phyloP scores from a whole-genome alignment of 2,888 invertebrate genomes.

The Netelia melanura region DNA sequence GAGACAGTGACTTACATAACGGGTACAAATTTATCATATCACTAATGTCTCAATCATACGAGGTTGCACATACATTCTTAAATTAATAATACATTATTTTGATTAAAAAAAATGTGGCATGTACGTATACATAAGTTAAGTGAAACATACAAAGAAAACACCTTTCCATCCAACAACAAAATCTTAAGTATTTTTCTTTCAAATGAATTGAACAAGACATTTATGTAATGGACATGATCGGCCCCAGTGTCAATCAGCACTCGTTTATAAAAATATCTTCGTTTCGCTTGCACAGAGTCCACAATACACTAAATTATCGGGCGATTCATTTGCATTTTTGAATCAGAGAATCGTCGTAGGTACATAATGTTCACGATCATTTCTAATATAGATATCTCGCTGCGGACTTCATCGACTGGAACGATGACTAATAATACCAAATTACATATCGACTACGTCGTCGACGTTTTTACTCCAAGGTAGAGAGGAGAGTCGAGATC shows the following conservation, averaged over 20 bases:
- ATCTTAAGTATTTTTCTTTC: no score
- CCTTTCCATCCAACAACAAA: no score
- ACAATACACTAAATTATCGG: slow-evolving; percentile 15
- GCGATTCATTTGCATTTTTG: neutral
- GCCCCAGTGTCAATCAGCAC: neutral
- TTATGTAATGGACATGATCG: neutral
- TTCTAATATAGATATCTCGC: slow-evolving; percentile 16
- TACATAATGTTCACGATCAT: slow-evolving; percentile 6
- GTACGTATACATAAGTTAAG: no score
- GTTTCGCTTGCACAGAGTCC: neutral
- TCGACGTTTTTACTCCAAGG: slow-evolving; percentile 8
- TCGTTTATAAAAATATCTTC: neutral
- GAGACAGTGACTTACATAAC: no score
- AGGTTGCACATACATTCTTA: no score
- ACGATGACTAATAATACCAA: slow-evolving; percentile 41
- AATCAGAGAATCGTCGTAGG: neutral
- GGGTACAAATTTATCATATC: no score
- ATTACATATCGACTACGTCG: slow-evolving; percentile 17
- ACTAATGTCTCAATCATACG: no score
- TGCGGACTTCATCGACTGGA: neutral
- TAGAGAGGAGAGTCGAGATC: neutral
- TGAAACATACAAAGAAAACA: no score
- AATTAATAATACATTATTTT: no score
- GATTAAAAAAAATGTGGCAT: no score
- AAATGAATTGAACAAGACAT: neutral